These are phyloP conservation scores for Bradypodion pumilum DNA, from an alignment of 2,797 vertebrate species.

Conservation along the genomic window DNA sequence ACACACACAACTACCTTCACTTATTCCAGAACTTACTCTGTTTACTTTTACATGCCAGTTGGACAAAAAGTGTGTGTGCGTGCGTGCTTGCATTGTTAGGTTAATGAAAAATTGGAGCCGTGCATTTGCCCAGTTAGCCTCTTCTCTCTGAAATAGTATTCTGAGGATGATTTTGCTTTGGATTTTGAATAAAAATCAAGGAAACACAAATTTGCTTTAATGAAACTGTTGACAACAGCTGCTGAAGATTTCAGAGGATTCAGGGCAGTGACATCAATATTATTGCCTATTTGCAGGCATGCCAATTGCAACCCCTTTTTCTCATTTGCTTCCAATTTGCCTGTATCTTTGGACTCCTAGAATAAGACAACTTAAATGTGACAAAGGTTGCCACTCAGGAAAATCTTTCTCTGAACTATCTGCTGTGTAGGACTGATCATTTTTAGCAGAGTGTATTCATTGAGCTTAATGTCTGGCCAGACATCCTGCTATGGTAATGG, in stretches of 20 bases:
- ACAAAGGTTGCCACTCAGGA: background rate
- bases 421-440: background rate
- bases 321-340: background rate
- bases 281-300: background rate
- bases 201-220: background rate
- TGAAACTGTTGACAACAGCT: background rate
- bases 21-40: background rate
- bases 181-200: background rate
- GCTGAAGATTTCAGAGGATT: rapidly evolving
- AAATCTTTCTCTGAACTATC: background rate
- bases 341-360: background rate
- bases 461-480: too few relatives aligned
- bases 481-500: too few relatives aligned
- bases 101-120: background rate
- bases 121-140: background rate
- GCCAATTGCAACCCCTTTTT: background rate
- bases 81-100: rapidly evolving
- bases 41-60: background rate
- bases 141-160: background rate
- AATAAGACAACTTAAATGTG: background rate
- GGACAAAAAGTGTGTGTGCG: background rate
- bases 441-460: background rate
- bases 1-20: background rate
- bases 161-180: background rate
- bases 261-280: background rate